Conservation (phyloP, 1,140 invertebrate species). For the Lepeophtheirus salmonis region DNA sequence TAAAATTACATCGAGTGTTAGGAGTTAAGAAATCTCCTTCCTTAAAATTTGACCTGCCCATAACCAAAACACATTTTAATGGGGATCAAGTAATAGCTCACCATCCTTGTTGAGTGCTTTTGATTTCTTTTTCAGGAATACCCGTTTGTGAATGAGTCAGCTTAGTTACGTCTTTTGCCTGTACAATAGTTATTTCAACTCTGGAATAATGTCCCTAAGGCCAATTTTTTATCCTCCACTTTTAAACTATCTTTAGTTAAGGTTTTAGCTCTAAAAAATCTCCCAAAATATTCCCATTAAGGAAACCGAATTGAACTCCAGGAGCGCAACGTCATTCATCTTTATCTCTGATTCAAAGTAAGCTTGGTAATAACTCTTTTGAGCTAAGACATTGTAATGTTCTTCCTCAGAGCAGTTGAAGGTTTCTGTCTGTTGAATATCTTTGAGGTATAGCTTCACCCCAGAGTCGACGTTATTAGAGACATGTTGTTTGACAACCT, state of each 20-base stretch:
- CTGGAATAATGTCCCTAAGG: constrained; percentile 72
- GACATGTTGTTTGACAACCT: constrained; percentile 64
- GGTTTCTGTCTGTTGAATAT: constrained; percentile 32
- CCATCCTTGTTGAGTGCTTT: too few relatives aligned
- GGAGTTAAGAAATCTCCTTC: too few relatives aligned
- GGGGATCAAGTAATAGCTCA: constrained; percentile 72
- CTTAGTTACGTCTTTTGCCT: too few relatives aligned
- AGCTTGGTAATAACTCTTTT: constrained; percentile 65
- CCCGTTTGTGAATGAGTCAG: too few relatives aligned
- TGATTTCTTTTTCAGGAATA: too few relatives aligned
- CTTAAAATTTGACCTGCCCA: constrained; percentile 46
- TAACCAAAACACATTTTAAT: constrained; percentile 83
- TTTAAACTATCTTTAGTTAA: constrained; percentile 64
- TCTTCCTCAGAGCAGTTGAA: constrained; percentile 75
- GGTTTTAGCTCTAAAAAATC: constrained; percentile 28
- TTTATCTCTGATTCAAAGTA: constrained; percentile 39
- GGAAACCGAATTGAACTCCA: constrained; percentile 21
- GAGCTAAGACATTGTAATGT: constrained; percentile 68
- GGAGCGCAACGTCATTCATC: constrained; percentile 17
- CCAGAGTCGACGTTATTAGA: constrained; percentile 48
- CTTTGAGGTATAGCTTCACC: too few relatives aligned
- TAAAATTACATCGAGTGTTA: too few relatives aligned
- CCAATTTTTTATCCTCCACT: constrained; percentile 89
- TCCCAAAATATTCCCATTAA: constrained; percentile 21
- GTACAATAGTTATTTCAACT: too few relatives aligned